These are phyloP conservation scores for Coluber constrictor DNA, from an alignment of 2,797 vertebrate genomes.

Conservation along the genomic window DNA sequence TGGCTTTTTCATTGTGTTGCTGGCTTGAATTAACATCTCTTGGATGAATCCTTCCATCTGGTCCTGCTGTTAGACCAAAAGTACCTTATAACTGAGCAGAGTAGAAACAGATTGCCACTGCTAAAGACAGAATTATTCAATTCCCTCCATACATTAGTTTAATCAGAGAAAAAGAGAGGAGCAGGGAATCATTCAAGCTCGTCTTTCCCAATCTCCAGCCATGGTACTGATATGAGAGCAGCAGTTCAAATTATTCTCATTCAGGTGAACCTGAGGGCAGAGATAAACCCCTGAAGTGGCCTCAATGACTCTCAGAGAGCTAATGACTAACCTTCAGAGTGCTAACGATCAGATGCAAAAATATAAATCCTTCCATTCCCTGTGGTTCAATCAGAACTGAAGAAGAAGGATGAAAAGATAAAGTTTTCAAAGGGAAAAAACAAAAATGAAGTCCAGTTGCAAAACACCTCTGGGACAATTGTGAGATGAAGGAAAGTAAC, in stretches of 20 bases:
- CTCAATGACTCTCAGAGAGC: neutral
- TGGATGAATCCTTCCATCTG: neutral
- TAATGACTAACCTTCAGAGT: neutral
- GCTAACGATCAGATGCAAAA: neutral
- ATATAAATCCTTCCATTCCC: neutral
- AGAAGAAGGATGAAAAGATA: neutral
- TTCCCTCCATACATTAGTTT: neutral
- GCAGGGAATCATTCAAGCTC: neutral
- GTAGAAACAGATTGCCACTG: neutral
- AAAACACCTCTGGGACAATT: neutral
- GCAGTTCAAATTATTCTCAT: neutral
- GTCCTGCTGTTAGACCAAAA: neutral
- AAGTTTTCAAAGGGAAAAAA: neutral
- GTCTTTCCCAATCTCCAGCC: neutral
- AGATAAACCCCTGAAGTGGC: neutral
- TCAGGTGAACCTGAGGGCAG: neutral
- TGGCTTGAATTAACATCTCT: neutral
- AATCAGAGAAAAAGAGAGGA: neutral
- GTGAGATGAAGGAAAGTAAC: neutral
- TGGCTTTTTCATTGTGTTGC: neutral
- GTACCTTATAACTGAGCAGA: neutral
- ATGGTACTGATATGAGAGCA: neutral
- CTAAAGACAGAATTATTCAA: neutral
- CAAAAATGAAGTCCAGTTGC: neutral
- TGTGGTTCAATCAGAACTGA: neutral